Evolutionary conservation across 1,140 invertebrate genomes (phyloP).

Genomic region (Stegodyphus dumicola): DNA sequence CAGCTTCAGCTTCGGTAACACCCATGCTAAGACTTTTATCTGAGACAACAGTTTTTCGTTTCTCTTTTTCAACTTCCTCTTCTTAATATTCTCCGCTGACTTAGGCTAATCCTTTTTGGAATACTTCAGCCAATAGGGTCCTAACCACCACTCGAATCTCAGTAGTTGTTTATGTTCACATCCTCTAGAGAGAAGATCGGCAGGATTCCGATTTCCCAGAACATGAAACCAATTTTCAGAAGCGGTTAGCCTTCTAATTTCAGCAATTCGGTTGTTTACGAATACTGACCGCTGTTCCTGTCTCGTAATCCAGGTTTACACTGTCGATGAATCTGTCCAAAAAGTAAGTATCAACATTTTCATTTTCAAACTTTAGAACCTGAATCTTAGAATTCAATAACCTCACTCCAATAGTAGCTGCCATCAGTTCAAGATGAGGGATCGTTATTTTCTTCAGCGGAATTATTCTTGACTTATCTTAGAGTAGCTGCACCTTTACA

Average conservation of each 20-base stretch:
- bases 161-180: no score
- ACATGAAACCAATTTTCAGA: slow-evolving; percentile 23
- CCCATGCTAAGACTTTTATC: background rate
- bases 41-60: slow-evolving; percentile 8
- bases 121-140: slow-evolving; percentile 6
- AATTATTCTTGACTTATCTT: no score
- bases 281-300: slow-evolving; percentile 29
- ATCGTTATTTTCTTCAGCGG: slow-evolving; percentile 18
- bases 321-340: slow-evolving; percentile 26
- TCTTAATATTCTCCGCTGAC: slow-evolving; percentile 11
- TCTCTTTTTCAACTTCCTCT: slow-evolving; percentile 9
- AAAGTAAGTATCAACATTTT: slow-evolving; percentile 5
- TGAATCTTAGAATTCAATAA: slow-evolving; percentile 1
- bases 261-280: slow-evolving; percentile 26
- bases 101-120: slow-evolving; percentile 21
- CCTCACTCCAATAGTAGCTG: slow-evolving; percentile 5
- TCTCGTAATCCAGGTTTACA: slow-evolving; percentile 29
- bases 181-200: no score
- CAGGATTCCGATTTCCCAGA: slow-evolving; percentile 8
- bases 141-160: slow-evolving; percentile 16
- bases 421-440: slow-evolving; percentile 23
- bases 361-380: background rate
- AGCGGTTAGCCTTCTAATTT: background rate
- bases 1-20: no score
- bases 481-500: slow-evolving; percentile 10